Evolutionary conservation across 2,888 invertebrate genomes (phyloP), one percentile per base, ranked within the genome.

Genomic region (Hydropsyche betteni): DNA sequence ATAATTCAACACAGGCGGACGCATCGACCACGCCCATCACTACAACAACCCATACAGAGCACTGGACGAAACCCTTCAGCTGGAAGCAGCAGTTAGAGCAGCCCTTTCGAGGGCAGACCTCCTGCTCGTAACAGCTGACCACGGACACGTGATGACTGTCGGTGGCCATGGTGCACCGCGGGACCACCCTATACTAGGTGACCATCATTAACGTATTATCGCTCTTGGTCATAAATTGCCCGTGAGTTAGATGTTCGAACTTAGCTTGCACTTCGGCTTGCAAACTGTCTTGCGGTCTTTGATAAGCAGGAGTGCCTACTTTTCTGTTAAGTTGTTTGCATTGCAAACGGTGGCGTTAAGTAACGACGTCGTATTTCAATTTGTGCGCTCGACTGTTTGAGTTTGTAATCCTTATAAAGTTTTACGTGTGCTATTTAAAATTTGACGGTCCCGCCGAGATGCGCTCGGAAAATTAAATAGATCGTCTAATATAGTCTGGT

Each of bases 1-100:
- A 6, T 6, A 44, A 44, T 44, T 44, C 7, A 44, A 44, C 44
- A 0, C 83, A 93, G 93, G 93, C 81, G 93, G 93, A 36, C 87
- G 93, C 76, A 93, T 93, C 82, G 93, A 93, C 83, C 93, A 93
- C 82, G 93, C 93, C 1, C 93, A 93, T 83, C 93, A 93, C 83
- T 92, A 91, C 85, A 93, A 93, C 85, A 93, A 92, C 82, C 93
- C 93, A 6, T 92, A 90, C 82, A 86, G 93, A 82, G 93, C 93
- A 16, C 85, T 93, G 75, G 93, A 93, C 81, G 93, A 93, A 82
- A 93, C 93, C 0, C 84, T 94, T 77, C 93, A 92, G 61, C 84
- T 94, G 82, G 93, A 94, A 83, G 91, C 92, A 68, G 92, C 93
- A 2, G 86, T 93, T 52, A 83, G 91, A 77, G 91, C 90, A 5